phyloP scores from a whole-genome alignment of 2,113 vertebrate species.

The Columba janthina region DNA sequence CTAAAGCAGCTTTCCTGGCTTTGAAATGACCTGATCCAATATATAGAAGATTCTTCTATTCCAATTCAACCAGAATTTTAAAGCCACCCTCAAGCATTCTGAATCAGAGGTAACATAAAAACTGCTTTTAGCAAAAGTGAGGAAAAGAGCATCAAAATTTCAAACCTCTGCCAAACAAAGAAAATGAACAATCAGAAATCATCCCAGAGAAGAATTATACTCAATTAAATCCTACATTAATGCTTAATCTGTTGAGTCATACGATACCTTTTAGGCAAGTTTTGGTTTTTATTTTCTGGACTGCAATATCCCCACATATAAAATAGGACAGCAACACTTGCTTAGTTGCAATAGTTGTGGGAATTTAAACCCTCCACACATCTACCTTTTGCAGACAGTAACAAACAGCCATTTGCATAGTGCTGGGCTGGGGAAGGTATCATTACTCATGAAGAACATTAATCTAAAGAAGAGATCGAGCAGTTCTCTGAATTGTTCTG shows the following conservation, averaged over 20 bases:
- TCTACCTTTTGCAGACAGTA: not conserved
- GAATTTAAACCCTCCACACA: not conserved
- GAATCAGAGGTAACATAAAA: slow-evolving; percentile 48
- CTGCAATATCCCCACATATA: not conserved
- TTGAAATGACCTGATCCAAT: slow-evolving; percentile 29
- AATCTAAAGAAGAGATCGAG: not conserved
- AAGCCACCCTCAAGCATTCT: slow-evolving; percentile 26
- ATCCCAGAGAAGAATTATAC: slow-evolving; percentile 1
- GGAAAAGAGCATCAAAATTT: slow-evolving; percentile 26
- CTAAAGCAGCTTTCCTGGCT: slow-evolving; percentile 23
- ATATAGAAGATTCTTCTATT: slow-evolving; percentile 13
- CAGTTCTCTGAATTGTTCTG: not conserved
- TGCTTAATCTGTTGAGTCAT: slow-evolving; percentile 22
- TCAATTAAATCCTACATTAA: slow-evolving; percentile 1
- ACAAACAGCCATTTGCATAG: not conserved
- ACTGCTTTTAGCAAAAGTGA: not conserved
- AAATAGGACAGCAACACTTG: not conserved
- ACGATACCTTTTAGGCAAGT: not conserved
- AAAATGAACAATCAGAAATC: slow-evolving; percentile 10
- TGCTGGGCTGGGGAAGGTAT: not conserved
- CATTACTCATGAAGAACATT: not conserved
- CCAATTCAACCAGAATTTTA: slow-evolving; percentile 17
- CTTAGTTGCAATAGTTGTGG: not conserved
- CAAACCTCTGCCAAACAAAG: slow-evolving; percentile 34
- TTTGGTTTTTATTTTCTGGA: not conserved